These are phyloP conservation scores for Azemiops feae DNA, from an alignment of 2,113 vertebrate genomes.

Conservation along the genomic window DNA sequence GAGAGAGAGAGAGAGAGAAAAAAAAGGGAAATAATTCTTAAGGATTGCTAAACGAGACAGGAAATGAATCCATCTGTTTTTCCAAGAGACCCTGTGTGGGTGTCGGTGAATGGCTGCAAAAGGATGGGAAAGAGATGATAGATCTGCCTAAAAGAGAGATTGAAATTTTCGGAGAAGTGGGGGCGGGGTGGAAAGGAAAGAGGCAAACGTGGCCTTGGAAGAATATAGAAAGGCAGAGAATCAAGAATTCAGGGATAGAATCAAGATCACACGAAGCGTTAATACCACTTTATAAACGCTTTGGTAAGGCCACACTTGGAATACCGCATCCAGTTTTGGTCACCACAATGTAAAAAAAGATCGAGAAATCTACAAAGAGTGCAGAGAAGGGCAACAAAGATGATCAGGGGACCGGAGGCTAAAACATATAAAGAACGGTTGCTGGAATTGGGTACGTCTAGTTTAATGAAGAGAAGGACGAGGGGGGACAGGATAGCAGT, in stretches of 20 bases:
- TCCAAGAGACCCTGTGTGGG: conserved; percentile 1
- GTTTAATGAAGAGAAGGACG: no score
- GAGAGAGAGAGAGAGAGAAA: no score
- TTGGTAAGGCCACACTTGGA: background rate
- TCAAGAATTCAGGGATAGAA: background rate
- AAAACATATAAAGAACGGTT: background rate
- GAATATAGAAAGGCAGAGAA: background rate
- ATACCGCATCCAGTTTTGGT: background rate
- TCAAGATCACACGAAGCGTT: background rate
- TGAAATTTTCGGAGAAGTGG: conserved; percentile 1
- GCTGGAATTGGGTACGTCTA: no score
- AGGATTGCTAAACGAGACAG: conserved; percentile 9
- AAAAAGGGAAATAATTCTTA: background rate
- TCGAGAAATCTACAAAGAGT: background rate
- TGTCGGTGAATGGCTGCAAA: background rate
- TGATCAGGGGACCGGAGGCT: background rate
- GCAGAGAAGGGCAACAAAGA: background rate
- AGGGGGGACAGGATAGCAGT: no score
- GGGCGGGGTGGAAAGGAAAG: background rate
- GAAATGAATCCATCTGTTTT: conserved; percentile 31
- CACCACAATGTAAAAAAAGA: background rate
- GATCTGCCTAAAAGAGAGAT: background rate
- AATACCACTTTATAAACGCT: background rate
- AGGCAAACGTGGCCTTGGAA: background rate
- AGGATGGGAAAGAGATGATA: conserved; percentile 9